Conservation (phyloP, 1,140 invertebrate genomes). For the Anastatus disparis region DNA sequence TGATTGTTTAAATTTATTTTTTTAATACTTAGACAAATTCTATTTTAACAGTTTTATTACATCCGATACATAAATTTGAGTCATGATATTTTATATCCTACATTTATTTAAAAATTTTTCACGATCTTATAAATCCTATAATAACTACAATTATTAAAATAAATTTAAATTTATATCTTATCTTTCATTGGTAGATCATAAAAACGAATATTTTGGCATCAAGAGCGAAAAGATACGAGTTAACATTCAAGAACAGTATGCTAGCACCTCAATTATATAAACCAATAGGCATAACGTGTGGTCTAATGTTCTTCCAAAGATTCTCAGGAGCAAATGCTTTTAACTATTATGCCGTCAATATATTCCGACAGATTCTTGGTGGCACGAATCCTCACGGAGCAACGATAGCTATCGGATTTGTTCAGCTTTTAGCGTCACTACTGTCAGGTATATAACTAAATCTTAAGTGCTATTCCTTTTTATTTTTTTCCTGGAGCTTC, state of each 20-base stretch:
- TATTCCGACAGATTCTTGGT: slow-evolving; percentile 81
- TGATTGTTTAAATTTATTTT: no score
- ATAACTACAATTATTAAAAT: no score
- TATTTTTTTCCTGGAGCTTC: no score
- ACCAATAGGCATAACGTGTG: slow-evolving; percentile 82
- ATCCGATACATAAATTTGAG: no score
- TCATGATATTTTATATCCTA: no score
- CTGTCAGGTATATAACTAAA: slow-evolving; percentile 70
- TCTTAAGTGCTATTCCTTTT: no score
- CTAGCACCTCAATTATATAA: slow-evolving; percentile 70
- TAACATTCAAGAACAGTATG: slow-evolving; percentile 66
- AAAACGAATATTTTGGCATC: slow-evolving; percentile 64
- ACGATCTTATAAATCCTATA: no score
- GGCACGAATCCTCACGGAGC: slow-evolving; percentile 85
- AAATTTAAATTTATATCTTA: slow-evolving; percentile 13
- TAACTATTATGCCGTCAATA: slow-evolving; percentile 84
- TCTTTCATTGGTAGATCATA: slow-evolving; percentile 57
- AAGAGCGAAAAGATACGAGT: slow-evolving; percentile 62
- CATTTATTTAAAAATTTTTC: no score
- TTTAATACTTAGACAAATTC: no score
- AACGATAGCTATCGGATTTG: slow-evolving; percentile 81
- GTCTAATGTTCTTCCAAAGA: slow-evolving; percentile 85
- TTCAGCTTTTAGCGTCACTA: slow-evolving; percentile 81
- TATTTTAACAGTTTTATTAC: no score
- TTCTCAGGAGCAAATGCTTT: slow-evolving; percentile 86